Base-by-base conservation (phyloP, 64 coral and sea anemone species). In the Stichodactyla mertensii region DNA sequence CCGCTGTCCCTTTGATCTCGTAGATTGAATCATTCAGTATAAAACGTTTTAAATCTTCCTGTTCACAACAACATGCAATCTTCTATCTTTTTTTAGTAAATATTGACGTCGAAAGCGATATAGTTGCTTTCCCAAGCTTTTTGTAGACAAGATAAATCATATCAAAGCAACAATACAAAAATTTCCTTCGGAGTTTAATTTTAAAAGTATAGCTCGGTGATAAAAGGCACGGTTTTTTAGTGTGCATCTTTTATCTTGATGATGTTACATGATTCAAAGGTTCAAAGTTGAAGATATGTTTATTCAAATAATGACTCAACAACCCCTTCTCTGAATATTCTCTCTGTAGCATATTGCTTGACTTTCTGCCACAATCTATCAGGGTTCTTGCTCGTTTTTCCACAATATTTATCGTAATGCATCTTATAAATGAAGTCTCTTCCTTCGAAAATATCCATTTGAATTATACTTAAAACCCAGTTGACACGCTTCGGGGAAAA, bases 271-370 rank as follows among this genome's bases (percentile, higher is more conserved):
- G 6, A 16, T 18, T 66, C 62, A 16, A 18, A 16, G 6, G 12
- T 31, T 27, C n/a, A 13, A n/a, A 3, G 7, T 74, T 9, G 69
- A 31, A 26, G 11, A 69, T 57, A 14, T 11, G 18, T 6, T 74
- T 55, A 93, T 55, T 93, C 92, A 83, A 93, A 93, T 62, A 93
- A 71, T 8, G 92, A 93, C 61, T 93, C 92, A 13, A 90, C 79
- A 24, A 93, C 78, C 18, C 88, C 92, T 86, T 93, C 92, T 5
- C 88, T 74, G 86, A 93, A 93, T 77, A 93, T 90, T 57, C 92
- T 87, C 19, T 90, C 85, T 14, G 92, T 78, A 4, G 88, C 92
- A 19, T 90, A 90, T 77, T 89, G 67, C 20, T 93, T 93, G 36
- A 93, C 69, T 77, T 86, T 90, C 57, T 87, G 14, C 92, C 88